These are phyloP conservation scores for Sarcophaga rosellei DNA, from an alignment of 2,888 invertebrate species.

Conservation along the genomic window DNA sequence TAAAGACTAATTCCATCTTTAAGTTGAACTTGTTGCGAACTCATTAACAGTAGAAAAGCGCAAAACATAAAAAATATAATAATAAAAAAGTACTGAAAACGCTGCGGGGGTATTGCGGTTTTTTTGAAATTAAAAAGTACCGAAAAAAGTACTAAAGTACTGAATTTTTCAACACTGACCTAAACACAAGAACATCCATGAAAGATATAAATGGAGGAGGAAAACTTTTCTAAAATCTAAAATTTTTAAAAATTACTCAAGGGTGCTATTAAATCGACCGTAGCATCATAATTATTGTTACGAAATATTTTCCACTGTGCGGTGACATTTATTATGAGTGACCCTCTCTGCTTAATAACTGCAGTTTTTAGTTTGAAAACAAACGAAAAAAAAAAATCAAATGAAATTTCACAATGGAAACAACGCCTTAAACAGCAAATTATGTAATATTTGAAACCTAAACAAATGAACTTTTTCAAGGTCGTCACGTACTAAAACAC, in stretches of 20 bases:
- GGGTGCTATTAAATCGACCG: conserved; percentile 30
- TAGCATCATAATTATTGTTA: conserved; percentile 13
- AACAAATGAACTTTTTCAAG: conserved; percentile 68
- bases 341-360: not conserved
- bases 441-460: conserved; percentile 23
- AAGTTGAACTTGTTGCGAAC: too few relatives aligned
- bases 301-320: not conserved
- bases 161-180: too few relatives aligned
- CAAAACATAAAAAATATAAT: too few relatives aligned
- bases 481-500: conserved; percentile 81
- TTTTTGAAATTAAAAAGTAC: too few relatives aligned
- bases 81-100: too few relatives aligned
- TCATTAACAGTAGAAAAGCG: too few relatives aligned
- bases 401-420: conserved; percentile 28
- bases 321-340: conserved; percentile 31
- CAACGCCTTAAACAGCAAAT: conserved; percentile 41
- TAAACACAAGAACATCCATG: too few relatives aligned
- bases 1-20: too few relatives aligned
- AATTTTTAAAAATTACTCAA: not conserved
- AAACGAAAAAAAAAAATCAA: conserved; percentile 10
- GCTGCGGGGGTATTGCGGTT: too few relatives aligned
- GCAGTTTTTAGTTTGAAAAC: not conserved
- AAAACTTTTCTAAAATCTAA: too few relatives aligned
- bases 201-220: too few relatives aligned
- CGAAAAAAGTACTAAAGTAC: too few relatives aligned